Conservation (phyloP, 1,140 invertebrate genomes). For the Anoplophora glabripennis region DNA sequence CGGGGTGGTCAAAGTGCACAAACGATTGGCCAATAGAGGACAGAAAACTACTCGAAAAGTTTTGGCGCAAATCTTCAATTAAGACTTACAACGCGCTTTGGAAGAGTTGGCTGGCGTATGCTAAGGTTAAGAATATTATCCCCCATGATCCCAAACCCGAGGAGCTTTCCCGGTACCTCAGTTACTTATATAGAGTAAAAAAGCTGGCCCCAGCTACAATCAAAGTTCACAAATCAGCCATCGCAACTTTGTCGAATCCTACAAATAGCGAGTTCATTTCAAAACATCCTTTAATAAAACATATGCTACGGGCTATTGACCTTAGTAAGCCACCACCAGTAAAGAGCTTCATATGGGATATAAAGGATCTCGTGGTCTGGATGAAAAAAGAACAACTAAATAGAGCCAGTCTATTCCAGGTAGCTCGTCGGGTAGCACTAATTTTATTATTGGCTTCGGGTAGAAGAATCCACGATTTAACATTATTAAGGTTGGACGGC, state of each 20-base stretch:
- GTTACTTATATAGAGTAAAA: constrained; percentile 3
- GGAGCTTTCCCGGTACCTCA: background rate
- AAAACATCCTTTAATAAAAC: background rate
- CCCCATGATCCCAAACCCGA: background rate
- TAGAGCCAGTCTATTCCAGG: constrained; percentile 33
- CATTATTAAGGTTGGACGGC: constrained; percentile 33
- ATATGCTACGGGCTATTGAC: constrained; percentile 9
- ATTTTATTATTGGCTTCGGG: constrained; percentile 40
- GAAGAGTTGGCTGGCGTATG: no score
- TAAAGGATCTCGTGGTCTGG: background rate
- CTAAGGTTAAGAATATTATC: no score
- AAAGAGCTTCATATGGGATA: constrained; percentile 1
- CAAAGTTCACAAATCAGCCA: constrained; percentile 13
- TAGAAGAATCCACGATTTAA: constrained; percentile 43
- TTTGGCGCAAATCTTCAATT: background rate
- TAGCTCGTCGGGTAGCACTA: constrained; percentile 30
- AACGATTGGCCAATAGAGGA: background rate
- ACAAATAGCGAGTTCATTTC: background rate
- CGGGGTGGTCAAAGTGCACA: constrained; percentile 10
- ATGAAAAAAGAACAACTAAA: background rate
- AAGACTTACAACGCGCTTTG: background rate
- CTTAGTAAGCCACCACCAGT: background rate
- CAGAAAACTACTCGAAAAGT: background rate
- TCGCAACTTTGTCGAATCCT: constrained; percentile 17
- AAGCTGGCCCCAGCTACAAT: constrained; percentile 15